Evolutionary conservation across 1,140 invertebrate genomes (phyloP), one percentile per base, ranked within the genome.

Genomic region (Tetramorium parvispinum): DNA sequence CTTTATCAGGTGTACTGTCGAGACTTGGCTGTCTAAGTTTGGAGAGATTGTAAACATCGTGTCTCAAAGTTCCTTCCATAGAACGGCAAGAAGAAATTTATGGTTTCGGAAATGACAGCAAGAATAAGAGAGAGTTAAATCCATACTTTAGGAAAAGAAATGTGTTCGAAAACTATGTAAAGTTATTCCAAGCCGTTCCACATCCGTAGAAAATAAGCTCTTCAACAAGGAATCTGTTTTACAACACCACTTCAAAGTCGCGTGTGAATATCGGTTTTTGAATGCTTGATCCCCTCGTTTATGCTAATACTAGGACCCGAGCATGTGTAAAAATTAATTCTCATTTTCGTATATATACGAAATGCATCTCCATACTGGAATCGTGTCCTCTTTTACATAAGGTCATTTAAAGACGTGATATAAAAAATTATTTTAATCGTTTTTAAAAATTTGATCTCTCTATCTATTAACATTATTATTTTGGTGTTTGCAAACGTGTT

Each of bases 121-220:
- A 49, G 40, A 68, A 68, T 68, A 37, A 46, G 65, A 68, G 40
- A 68, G 40, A 68, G 65, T 68, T 68, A 68, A 68, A 68, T 68
- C 65, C 40, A 27, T 68, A 46, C 65, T 49, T 49, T 68, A 24
- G 4, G 6, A 18, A 43, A 68, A 68, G 65, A 68, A 68, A 68
- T 68, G 65, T 68, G 40, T 49, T 68, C 21, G 40, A 24, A 49
- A 68, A 49, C 21, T 66, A 66, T 66, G 63, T 37, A 66, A 66
- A 66, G 37, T 66, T 66, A 66, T 66, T 66, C 37, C 63, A 21
- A 66, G n/a, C 63, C 37, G 37, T 43, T 66, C 63, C 37, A 66
- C 32, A 66, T 66, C n/a, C 37, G 40, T 21, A 21, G 63, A 66
- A 65, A 66, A 66, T 66, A 66, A 66, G 63, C 63, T 21, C 40